phyloP scores from a whole-genome alignment of 2,113 vertebrate genomes.

The Channa argus region DNA sequence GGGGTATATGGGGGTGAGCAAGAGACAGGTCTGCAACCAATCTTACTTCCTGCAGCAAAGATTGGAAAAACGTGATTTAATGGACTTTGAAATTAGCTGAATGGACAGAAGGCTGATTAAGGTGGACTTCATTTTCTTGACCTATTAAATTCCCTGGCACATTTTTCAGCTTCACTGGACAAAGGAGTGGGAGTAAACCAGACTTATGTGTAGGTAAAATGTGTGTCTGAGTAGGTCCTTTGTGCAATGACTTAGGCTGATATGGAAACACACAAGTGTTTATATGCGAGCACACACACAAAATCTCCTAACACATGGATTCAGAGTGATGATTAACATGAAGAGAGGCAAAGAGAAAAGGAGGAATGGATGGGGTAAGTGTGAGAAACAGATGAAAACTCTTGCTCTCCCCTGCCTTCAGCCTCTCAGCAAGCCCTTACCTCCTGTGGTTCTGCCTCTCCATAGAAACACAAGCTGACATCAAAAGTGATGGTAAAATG shows the following conservation, averaged over 20 bases:
- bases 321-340: slow-evolving; percentile 50
- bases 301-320: neutral
- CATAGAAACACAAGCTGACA: slow-evolving; percentile 68
- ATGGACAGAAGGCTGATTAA: slow-evolving; percentile 52
- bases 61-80: slow-evolving; percentile 35
- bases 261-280: too few species aligned
- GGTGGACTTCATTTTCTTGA: slow-evolving; percentile 53
- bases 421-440: slow-evolving; percentile 56
- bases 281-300: neutral
- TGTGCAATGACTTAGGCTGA: slow-evolving; percentile 1
- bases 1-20: neutral
- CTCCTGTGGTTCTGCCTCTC: slow-evolving; percentile 58
- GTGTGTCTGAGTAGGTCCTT: neutral
- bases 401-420: slow-evolving; percentile 56
- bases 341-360: slow-evolving; percentile 38
- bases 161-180: slow-evolving; percentile 44
- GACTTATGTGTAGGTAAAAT: slow-evolving; percentile 29
- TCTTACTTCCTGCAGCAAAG: slow-evolving; percentile 9
- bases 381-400: slow-evolving; percentile 43
- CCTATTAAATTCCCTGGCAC: slow-evolving; percentile 53
- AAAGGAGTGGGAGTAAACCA: slow-evolving; percentile 36
- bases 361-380: slow-evolving; percentile 4
- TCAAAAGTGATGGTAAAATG: slow-evolving; percentile 63
- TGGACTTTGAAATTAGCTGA: slow-evolving; percentile 43
- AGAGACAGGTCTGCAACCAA: neutral